Base-by-base conservation (phyloP, 2,888 invertebrate species). In the Candidula unifasciata region DNA sequence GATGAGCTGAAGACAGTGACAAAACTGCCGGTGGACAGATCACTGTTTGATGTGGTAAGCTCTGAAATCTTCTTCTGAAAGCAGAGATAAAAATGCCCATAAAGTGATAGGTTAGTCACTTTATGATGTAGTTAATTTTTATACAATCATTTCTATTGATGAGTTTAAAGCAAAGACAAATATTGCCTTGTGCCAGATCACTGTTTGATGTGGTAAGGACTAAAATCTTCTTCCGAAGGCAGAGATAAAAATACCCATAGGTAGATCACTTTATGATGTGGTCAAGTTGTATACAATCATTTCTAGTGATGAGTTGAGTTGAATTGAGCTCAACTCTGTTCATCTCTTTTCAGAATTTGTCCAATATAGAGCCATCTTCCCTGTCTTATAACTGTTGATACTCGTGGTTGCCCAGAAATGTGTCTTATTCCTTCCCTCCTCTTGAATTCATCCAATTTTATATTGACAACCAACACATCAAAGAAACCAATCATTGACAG, bases 191-290 rank as follows among this genome's bases (percentile, higher is more conserved):
- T 10, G 92, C 92, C 80, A 84, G 83, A 37, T 85, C 87, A 8
- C 71, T 93, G 13, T 93, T 93, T 90, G 93, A 93, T 91, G 93
- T 93, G 89, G 93, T 93, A 85, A 21, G 79, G 64, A n/a, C 6
- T 44, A 44, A 1, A 44, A 44, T 44, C 44, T 44, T 44, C 89
- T 94, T 94, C 90, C 94, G 94, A 92, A n/a, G n/a, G n/a, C n/a
- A n/a, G n/a, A n/a, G n/a, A n/a, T n/a, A n/a, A n/a, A n/a, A n/a
- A n/a, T n/a, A n/a, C 91, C 92, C 18, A 54, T 93, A 6, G 92
- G 92, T 80, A 84, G 83, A 37, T 85, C 87, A 8, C 71, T 93
- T 8, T 93, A 93, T 90, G 93, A 93, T 91, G 93, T 93, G 89
- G 93, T n/a, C n/a, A n/a, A n/a, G n/a, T n/a, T n/a, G n/a, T n/a